Conservation (phyloP, 2,113 vertebrate genomes). For the Cryptomyrus ogoouensis region DNA sequence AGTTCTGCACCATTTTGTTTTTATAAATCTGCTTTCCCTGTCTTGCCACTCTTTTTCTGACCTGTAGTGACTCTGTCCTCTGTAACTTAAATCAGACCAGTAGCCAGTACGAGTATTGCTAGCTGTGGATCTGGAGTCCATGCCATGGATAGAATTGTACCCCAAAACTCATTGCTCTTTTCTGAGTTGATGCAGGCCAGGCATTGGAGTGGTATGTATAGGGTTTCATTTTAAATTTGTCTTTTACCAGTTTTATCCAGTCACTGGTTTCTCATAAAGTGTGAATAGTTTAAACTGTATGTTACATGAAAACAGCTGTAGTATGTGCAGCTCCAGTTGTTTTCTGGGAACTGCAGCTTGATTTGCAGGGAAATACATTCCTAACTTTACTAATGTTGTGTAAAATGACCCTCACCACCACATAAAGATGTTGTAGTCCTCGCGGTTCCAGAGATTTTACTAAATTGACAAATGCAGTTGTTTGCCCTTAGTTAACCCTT, state of each 20-base stretch:
- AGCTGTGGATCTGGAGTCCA: neutral
- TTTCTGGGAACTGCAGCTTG: neutral
- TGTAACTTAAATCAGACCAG: neutral
- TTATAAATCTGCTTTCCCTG: neutral
- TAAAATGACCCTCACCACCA: neutral
- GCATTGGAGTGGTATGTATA: neutral
- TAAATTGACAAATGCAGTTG: neutral
- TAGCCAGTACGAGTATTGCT: neutral
- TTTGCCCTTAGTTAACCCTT: neutral
- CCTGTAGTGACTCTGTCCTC: neutral
- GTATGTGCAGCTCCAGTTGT: neutral
- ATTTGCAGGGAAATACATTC: neutral
- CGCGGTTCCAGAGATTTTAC: neutral
- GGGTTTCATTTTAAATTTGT: neutral
- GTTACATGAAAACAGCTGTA: neutral
- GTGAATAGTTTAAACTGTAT: neutral
- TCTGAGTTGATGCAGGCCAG: neutral
- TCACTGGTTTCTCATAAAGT: neutral
- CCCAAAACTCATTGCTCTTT: neutral
- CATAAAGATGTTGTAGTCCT: neutral
- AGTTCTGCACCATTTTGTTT: neutral
- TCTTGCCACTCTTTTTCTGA: neutral
- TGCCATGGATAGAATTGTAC: neutral
- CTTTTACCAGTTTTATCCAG: neutral
- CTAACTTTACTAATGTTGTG: neutral